These are phyloP conservation scores for Neria commutata DNA, from an alignment of 2,888 invertebrate species.

Conservation along the genomic window DNA sequence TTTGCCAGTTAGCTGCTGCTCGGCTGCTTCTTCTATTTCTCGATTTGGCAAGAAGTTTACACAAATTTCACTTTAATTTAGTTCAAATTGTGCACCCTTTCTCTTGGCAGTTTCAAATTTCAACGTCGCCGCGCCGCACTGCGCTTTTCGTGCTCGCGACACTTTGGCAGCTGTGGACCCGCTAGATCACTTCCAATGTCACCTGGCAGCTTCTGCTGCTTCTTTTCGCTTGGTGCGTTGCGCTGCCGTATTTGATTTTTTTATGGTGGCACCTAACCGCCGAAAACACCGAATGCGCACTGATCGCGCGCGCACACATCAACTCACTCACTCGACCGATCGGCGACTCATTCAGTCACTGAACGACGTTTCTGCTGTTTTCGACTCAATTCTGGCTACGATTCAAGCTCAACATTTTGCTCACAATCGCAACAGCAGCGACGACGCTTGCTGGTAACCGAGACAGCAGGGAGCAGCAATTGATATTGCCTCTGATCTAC, in stretches of 20 bases:
- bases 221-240: too few relatives aligned
- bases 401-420: neutral
- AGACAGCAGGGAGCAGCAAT: neutral
- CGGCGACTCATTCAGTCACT: too few relatives aligned
- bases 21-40: neutral
- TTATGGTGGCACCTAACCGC: conserved; percentile 6
- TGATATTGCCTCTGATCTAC: too few relatives aligned
- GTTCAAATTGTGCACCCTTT: neutral
- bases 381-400: conserved; percentile 20
- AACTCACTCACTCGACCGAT: too few relatives aligned
- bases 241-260: too few relatives aligned
- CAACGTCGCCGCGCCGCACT: neutral
- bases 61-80: conserved; percentile 12
- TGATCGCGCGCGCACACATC: conserved; percentile 17
- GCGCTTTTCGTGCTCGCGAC: too few relatives aligned
- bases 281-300: neutral
- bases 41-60: too few relatives aligned
- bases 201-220: too few relatives aligned
- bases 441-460: neutral
- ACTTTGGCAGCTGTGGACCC: too few relatives aligned
- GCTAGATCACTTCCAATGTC: too few relatives aligned
- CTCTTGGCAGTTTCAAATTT: too few relatives aligned
- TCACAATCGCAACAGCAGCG: neutral
- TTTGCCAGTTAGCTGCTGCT: conserved; percentile 1
- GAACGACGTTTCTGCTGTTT: conserved; percentile 3